phyloP scores from a whole-genome alignment of 2,113 vertebrate species.

The Eurypyga helias region DNA sequence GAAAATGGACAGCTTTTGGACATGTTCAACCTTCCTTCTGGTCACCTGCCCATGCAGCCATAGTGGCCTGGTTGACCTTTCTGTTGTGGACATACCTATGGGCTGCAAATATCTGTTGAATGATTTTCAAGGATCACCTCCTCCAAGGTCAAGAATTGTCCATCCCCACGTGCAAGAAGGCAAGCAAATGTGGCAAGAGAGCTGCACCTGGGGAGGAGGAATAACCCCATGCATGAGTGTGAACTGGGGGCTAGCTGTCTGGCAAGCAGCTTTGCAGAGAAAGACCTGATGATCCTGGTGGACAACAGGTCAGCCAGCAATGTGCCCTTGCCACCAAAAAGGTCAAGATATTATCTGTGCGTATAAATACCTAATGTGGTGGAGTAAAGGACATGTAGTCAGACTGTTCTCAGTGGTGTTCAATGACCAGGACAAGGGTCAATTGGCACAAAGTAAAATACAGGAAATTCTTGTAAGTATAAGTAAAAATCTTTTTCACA shows the following conservation, averaged over 20 bases:
- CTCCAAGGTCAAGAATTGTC: background rate
- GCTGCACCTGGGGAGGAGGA: background rate
- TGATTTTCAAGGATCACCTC: background rate
- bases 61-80: background rate
- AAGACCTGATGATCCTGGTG: background rate
- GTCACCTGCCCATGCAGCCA: background rate
- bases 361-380: accelerated
- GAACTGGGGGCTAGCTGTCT: background rate
- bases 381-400: background rate
- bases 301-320: background rate
- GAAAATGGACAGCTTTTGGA: background rate
- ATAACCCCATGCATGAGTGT: background rate
- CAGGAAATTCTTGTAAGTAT: background rate
- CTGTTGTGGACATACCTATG: background rate
- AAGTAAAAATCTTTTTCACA: background rate
- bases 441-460: background rate
- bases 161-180: background rate
- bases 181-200: background rate
- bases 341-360: background rate
- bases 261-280: background rate
- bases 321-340: too few relatives aligned
- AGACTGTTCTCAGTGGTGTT: background rate
- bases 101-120: background rate
- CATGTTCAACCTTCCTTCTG: background rate
- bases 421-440: background rate